Evolutionary conservation across 2,113 vertebrate species (phyloP).

Genomic region (Agapornis roseicollis): DNA sequence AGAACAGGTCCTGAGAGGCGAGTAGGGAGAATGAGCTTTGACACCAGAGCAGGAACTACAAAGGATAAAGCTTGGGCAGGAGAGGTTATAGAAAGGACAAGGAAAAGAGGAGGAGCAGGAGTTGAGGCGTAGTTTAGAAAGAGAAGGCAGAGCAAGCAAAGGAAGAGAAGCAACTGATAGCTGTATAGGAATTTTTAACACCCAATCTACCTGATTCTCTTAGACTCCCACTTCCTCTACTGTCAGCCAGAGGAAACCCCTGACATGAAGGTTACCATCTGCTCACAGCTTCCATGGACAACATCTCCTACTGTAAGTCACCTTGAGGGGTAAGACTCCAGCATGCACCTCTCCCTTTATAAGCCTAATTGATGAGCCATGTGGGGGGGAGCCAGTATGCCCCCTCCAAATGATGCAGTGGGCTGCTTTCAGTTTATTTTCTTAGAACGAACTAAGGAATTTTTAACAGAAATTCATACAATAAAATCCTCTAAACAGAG

Average conservation of each 20-base stretch:
- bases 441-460: not conserved
- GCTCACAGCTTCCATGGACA: not conserved
- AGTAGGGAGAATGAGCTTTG: accelerated
- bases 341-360: not conserved
- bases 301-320: not conserved
- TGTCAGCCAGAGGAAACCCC: not conserved
- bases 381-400: not conserved
- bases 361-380: not conserved
- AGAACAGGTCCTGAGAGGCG: not conserved
- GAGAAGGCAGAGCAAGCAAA: not conserved
- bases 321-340: not conserved
- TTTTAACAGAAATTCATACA: not conserved
- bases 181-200: not conserved
- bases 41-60: not conserved
- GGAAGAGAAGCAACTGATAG: not conserved
- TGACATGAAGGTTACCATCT: not conserved
- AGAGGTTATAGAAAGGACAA: not conserved
- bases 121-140: not conserved
- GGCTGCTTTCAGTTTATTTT: not conserved
- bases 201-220: not conserved
- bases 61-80: not conserved
- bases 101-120: not conserved
- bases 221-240: not conserved
- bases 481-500: not conserved
- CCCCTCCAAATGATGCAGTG: not conserved